Evolutionary conservation across 2,113 vertebrate species (phyloP).

Genomic region (Callopanchax toddi): DNA sequence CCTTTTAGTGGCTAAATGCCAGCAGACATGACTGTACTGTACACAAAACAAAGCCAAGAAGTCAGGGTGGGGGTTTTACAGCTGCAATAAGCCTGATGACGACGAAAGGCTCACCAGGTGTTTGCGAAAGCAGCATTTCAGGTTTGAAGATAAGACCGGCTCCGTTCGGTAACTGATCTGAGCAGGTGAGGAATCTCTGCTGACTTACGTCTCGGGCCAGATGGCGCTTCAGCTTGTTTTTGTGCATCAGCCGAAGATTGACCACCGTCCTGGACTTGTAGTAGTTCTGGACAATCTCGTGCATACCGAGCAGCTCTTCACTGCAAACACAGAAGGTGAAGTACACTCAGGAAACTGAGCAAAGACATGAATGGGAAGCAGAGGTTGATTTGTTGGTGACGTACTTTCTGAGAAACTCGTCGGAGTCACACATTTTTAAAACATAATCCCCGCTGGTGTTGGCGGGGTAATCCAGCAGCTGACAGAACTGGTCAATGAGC

Average conservation of each 20-base stretch:
- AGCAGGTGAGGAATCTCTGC: constrained; percentile 14
- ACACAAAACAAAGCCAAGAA: constrained; percentile 68
- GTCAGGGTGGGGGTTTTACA: constrained; percentile 52
- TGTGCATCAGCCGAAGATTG: constrained; percentile 62
- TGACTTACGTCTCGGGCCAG: constrained; percentile 70
- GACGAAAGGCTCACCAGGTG: constrained; percentile 6
- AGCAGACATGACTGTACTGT: constrained; percentile 27
- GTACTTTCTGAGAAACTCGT: constrained; percentile 76
- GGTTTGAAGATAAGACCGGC: not conserved
- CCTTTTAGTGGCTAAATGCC: constrained; percentile 8
- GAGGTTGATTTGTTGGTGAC: not conserved
- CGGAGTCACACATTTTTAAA: constrained; percentile 73
- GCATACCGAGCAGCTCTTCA: constrained; percentile 65
- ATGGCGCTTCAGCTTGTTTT: constrained; percentile 18
- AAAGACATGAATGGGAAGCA: not conserved
- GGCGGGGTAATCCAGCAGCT: constrained; percentile 43
- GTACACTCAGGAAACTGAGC: not conserved
- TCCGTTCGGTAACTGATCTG: constrained; percentile 14
- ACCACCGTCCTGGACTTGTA: constrained; percentile 49
- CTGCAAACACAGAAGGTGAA: constrained; percentile 38
- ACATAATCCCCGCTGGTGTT: constrained; percentile 25
- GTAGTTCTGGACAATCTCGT: constrained; percentile 67
- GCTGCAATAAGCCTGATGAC: constrained; percentile 25
- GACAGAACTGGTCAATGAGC: constrained; percentile 65
- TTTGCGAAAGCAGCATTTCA: not conserved